These are phyloP conservation scores for Trissolcus basalis DNA, from an alignment of 1,140 invertebrate genomes.

Conservation along the genomic window DNA sequence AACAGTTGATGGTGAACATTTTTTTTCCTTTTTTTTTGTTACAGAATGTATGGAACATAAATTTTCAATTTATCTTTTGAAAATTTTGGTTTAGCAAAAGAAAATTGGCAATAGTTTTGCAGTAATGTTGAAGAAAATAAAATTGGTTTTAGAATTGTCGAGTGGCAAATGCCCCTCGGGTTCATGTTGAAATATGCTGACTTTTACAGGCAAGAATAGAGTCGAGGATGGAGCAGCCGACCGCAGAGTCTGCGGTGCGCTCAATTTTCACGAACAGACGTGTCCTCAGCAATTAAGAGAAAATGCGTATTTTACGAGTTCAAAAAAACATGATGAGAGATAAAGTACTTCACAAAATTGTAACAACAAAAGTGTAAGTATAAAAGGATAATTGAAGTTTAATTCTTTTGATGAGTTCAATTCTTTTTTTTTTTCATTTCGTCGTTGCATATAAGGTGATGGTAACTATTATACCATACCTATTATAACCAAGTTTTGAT, in stretches of 20 bases:
- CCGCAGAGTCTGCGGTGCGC: slow-evolving; percentile 74
- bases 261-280: slow-evolving; percentile 74
- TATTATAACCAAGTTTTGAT: too few relatives aligned
- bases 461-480: too few relatives aligned
- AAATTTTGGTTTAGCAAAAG: not conserved
- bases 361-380: not conserved
- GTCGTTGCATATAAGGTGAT: too few relatives aligned
- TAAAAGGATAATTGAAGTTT: too few relatives aligned
- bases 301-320: slow-evolving; percentile 36
- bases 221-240: slow-evolving; percentile 63
- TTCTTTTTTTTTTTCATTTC: too few relatives aligned
- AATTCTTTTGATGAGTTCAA: too few relatives aligned
- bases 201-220: slow-evolving; percentile 70
- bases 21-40: too few relatives aligned
- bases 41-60: too few relatives aligned
- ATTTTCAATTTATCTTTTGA: slow-evolving; percentile 3
- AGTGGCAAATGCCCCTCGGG: slow-evolving; percentile 46
- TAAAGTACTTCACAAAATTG: not conserved
- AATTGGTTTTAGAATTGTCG: slow-evolving; percentile 27
- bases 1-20: too few relatives aligned
- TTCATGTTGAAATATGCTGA: slow-evolving; percentile 73
- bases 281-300: slow-evolving; percentile 73
- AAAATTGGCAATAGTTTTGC: slow-evolving; percentile 32
- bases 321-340: slow-evolving; percentile 7
- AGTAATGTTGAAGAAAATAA: slow-evolving; percentile 26